These are phyloP conservation scores for Elegia similella DNA, from an alignment of 2,888 invertebrate genomes.

Conservation along the genomic window DNA sequence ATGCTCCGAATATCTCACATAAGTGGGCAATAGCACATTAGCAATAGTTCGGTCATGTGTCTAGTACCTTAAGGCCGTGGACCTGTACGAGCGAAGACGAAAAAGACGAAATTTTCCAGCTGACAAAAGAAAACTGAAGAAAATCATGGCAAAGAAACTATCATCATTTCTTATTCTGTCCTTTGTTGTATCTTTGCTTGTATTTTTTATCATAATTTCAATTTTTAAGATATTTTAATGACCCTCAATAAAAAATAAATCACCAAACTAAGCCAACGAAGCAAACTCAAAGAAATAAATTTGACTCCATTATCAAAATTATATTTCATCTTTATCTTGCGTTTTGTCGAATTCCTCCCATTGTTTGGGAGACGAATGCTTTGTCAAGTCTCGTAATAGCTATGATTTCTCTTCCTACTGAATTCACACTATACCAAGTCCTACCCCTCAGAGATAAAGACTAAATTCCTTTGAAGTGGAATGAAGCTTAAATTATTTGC, in stretches of 20 bases:
- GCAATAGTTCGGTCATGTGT: no score
- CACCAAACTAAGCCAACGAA: conserved; percentile 18
- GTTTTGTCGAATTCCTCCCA: conserved; percentile 44
- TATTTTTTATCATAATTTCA: not conserved
- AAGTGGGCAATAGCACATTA: no score
- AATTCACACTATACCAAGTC: not conserved
- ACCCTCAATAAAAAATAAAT: not conserved
- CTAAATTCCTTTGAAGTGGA: conserved; percentile 8
- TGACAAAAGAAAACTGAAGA: no score
- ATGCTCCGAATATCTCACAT: no score
- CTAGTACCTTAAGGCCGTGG: no score
- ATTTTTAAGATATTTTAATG: not conserved
- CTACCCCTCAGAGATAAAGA: conserved; percentile 4
- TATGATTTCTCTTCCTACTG: conserved; percentile 16
- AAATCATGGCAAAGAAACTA: no score
- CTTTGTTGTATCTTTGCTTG: no score
- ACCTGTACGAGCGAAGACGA: no score
- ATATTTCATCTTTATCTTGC: conserved; percentile 55
- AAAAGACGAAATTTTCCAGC: no score
- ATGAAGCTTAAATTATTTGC: conserved; percentile 25
- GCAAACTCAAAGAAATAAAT: conserved; percentile 35
- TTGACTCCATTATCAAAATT: conserved; percentile 45
- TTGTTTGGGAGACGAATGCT: conserved; percentile 39
- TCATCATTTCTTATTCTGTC: no score
- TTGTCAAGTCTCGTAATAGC: conserved; percentile 35